Percentiles rank a stretch among this genome's conserved stretches.
These are phyloP conservation scores for Maniola hyperantus DNA, from an alignment of 2,888 invertebrate genomes.

Conservation along the genomic window DNA sequence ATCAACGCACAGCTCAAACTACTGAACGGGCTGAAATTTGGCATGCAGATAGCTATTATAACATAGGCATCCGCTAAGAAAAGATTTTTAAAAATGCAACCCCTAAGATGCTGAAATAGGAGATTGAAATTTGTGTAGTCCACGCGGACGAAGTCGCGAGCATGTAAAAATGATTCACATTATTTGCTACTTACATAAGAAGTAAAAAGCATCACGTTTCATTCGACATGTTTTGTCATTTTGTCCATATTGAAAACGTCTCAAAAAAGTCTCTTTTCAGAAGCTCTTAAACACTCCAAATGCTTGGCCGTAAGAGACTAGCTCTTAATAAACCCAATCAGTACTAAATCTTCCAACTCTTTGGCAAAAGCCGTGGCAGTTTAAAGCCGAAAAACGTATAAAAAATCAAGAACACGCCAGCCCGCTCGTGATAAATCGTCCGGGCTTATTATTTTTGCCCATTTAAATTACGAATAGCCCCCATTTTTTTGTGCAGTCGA, in stretches of 20 bases:
- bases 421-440: slow-evolving; percentile 60
- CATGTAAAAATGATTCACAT: too few relatives aligned
- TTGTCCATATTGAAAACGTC: neutral
- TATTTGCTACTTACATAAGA: too few relatives aligned
- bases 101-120: too few relatives aligned
- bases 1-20: too few relatives aligned
- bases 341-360: slow-evolving; percentile 37
- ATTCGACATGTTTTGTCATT: neutral
- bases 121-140: too few relatives aligned
- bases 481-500: slow-evolving; percentile 56
- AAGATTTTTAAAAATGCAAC: too few relatives aligned
- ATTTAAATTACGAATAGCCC: slow-evolving; percentile 74
- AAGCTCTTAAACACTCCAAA: neutral
- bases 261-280: neutral
- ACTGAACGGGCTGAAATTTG: too few relatives aligned
- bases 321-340: slow-evolving; percentile 16
- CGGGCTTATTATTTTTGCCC: slow-evolving; percentile 75
- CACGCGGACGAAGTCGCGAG: too few relatives aligned
- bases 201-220: neutral
- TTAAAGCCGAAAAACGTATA: slow-evolving; percentile 67
- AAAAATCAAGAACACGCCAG: slow-evolving; percentile 70
- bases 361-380: slow-evolving; percentile 58
- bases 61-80: too few relatives aligned
- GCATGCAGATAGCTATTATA: too few relatives aligned
- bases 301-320: neutral